Evolutionary conservation across 2,888 invertebrate genomes (phyloP).

Genomic region (Rosalia funebris): DNA sequence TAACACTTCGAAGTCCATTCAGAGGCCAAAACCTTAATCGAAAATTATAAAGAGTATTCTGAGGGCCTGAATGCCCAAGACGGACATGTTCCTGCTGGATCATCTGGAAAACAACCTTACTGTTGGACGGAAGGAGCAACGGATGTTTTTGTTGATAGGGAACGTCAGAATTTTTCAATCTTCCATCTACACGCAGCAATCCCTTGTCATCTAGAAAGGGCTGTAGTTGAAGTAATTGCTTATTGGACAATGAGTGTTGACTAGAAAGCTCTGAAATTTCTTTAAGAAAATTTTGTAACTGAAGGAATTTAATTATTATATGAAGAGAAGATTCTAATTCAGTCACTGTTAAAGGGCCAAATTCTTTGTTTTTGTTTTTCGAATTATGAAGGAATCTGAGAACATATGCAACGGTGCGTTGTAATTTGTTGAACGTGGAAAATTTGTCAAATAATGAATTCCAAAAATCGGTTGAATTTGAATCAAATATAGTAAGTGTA

Average conservation of each 20-base stretch:
- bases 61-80: slow-evolving; percentile 35
- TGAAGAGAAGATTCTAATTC: too few relatives aligned
- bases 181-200: slow-evolving; percentile 34
- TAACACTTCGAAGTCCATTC: slow-evolving; percentile 29
- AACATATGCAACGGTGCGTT: too few relatives aligned
- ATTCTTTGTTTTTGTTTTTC: too few relatives aligned
- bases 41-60: slow-evolving; percentile 35
- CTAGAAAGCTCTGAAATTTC: too few relatives aligned
- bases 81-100: slow-evolving; percentile 26
- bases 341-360: too few relatives aligned
- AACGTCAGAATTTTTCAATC: slow-evolving; percentile 29
- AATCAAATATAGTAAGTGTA: too few relatives aligned
- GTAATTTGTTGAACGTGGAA: too few relatives aligned
- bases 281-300: too few relatives aligned
- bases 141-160: slow-evolving; percentile 33
- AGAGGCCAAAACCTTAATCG: slow-evolving; percentile 36
- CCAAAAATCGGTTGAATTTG: too few relatives aligned
- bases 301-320: too few relatives aligned
- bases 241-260: slow-evolving; percentile 1
- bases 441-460: too few relatives aligned
- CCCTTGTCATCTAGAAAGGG: slow-evolving; percentile 31
- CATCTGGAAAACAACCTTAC: slow-evolving; percentile 27
- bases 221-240: slow-evolving; percentile 22
- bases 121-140: slow-evolving; percentile 30
- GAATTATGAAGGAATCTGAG: too few relatives aligned